Base-by-base conservation (phyloP, 2,797 vertebrate species). In the Remorina albescens region DNA sequence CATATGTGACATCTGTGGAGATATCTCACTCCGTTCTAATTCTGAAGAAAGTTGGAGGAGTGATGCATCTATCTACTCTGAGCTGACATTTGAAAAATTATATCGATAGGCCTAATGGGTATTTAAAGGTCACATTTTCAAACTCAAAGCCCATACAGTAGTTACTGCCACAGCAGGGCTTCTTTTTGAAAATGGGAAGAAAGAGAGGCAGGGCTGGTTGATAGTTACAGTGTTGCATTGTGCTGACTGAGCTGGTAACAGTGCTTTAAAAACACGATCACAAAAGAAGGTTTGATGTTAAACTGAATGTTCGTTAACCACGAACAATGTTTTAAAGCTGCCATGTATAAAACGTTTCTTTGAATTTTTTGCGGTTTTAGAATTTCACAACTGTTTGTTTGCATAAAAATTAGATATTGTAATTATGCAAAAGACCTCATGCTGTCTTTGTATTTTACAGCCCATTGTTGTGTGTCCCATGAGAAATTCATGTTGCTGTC, bases 71-170 rank as follows among this genome's bases (percentile, higher is more conserved):
- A 61, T 2, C 3, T 74, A 19, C 57, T 57, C 62, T 6, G 54
- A 64, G 53, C 59, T 82, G 85, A 76, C 70, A 39, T 75, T 78
- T 83, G 64, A 62, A 77, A 82, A 70, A 83, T 82, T 3, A 67
- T 62, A 77, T 84, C 6, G 71, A 79, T 85, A 76, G 74, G 64
- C 36, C 39, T 68, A 63, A 83, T 66, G 49, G 55, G 55, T 82
- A 78, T 76, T 71, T 76, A 84, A 87, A 89, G 87, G 82, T 85
- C 74, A 86, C 18, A 74, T 42, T 71, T 74, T 72, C 11, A 57
- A 56, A 63, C 51, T 72, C 19, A 2, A 67, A 54, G 42, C 18
- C 26, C 21, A 3, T 49, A 25, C 21, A 50, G 0, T 50, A 11
- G 47, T 28, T 66, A 32, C 21, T 39, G 37, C 21, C 34, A 15